Conservation (phyloP, 2,797 vertebrate species). For the Anas flavirostris region DNA sequence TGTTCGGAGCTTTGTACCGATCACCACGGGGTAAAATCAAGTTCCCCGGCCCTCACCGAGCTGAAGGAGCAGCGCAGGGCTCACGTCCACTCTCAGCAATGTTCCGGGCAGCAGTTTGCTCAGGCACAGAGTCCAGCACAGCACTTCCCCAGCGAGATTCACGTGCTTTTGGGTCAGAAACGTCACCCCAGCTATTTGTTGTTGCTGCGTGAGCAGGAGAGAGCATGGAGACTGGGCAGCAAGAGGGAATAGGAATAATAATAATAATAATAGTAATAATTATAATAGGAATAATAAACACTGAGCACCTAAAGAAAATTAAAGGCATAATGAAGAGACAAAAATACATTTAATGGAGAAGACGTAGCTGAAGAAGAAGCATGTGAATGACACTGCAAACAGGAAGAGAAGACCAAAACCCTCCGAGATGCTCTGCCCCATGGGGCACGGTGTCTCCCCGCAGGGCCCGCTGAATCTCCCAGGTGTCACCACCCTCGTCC, state of each 20-base stretch:
- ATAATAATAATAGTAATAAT: no score
- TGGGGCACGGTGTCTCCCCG: neutral
- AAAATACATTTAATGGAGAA: neutral
- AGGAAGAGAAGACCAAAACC: neutral
- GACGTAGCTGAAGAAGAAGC: neutral
- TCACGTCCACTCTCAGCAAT: neutral
- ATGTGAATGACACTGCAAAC: neutral
- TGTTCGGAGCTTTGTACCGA: neutral
- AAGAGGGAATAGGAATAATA: neutral
- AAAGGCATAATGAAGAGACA: neutral
- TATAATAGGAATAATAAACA: neutral
- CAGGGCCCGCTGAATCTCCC: neutral
- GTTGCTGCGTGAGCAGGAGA: neutral
- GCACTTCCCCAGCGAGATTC: neutral
- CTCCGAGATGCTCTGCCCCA: neutral
- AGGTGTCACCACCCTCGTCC: neutral
- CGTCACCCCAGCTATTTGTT: neutral
- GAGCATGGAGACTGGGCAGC: neutral
- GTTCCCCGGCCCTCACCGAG: neutral
- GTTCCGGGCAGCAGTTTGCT: neutral
- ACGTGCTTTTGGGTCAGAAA: neutral
- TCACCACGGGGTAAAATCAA: neutral
- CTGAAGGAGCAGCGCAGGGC: neutral
- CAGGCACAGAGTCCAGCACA: slow-evolving; percentile 17
- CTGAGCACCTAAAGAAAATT: neutral